Evolutionary conservation across 2,888 invertebrate genomes (phyloP).

Genomic region (Galeopsomyia nigrocyanea): DNA sequence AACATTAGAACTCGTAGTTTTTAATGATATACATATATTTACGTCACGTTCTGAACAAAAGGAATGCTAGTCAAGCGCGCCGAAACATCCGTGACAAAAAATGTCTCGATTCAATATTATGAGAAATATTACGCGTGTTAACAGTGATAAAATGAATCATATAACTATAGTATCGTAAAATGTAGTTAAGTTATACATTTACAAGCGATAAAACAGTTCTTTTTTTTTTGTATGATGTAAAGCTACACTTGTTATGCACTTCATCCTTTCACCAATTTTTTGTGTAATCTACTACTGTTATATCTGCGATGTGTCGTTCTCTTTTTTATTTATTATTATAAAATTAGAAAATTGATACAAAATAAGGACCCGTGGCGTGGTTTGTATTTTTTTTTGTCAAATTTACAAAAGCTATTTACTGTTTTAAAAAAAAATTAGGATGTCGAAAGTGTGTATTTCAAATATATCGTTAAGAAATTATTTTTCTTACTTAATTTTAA

Average conservation of each 20-base stretch:
- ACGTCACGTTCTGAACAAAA: slow-evolving; percentile 15
- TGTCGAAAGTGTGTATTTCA: no score
- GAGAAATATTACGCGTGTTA: slow-evolving; percentile 11
- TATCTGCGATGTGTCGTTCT: neutral
- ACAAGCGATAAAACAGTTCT: neutral
- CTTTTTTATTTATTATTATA: slow-evolving; percentile 13
- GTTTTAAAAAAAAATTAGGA: no score
- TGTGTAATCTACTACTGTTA: slow-evolving; percentile 10
- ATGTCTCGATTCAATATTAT: slow-evolving; percentile 6
- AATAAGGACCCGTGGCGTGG: slow-evolving; percentile 6
- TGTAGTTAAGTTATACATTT: slow-evolving; percentile 16
- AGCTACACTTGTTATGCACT: neutral
- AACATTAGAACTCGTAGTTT: no score
- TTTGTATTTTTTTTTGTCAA: neutral
- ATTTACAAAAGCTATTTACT: neutral
- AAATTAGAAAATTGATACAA: neutral
- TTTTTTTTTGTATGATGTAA: neutral
- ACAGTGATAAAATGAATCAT: slow-evolving; percentile 19
- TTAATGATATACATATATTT: slow-evolving; percentile 10
- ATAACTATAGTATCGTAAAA: slow-evolving; percentile 7
- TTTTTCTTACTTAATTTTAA: no score
- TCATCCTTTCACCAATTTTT: neutral
- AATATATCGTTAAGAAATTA: slow-evolving; percentile 8
- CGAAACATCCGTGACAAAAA: slow-evolving; percentile 27
- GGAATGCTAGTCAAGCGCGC: slow-evolving; percentile 35